A percentile compares a stretch with the other conserved stretches of the same genome.
phyloP scores from a whole-genome alignment of 2,888 invertebrate genomes.

The Neria commutata region DNA sequence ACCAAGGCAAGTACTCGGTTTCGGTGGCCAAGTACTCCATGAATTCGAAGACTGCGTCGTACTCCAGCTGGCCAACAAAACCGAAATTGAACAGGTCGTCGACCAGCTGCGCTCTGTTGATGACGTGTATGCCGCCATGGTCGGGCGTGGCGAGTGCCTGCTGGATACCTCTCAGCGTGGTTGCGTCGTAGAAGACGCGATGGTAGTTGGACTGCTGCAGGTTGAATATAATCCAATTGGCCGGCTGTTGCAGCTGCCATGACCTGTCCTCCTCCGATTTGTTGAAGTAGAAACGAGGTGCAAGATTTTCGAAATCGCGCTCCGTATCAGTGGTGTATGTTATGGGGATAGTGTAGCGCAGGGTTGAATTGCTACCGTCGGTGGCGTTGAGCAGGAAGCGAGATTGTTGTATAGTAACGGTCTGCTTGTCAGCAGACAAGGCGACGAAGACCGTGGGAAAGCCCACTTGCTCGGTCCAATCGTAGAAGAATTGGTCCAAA shows the following conservation, averaged over 20 bases:
- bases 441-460: slow-evolving; percentile 69
- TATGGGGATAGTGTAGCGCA: slow-evolving; percentile 51
- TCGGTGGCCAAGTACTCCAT: slow-evolving; percentile 73
- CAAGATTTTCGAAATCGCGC: slow-evolving; percentile 40
- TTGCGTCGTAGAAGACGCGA: slow-evolving; percentile 72
- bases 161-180: slow-evolving; percentile 64
- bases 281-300: slow-evolving; percentile 38
- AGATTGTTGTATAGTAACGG: slow-evolving; percentile 37
- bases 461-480: slow-evolving; percentile 72
- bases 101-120: slow-evolving; percentile 77
- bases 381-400: slow-evolving; percentile 41
- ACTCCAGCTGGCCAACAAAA: slow-evolving; percentile 64
- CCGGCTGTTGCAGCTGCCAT: slow-evolving; percentile 22
- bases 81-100: slow-evolving; percentile 76
- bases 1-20: slow-evolving; percentile 79
- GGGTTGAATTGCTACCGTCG: slow-evolving; percentile 35
- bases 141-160: slow-evolving; percentile 31
- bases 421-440: slow-evolving; percentile 9
- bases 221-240: slow-evolving; percentile 54
- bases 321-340: slow-evolving; percentile 47
- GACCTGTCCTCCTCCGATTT: slow-evolving; percentile 19
- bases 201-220: slow-evolving; percentile 61
- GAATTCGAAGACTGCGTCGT: slow-evolving; percentile 65
- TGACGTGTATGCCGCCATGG: slow-evolving; percentile 42
- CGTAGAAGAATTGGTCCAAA: slow-evolving; percentile 55